Base-by-base conservation (phyloP, 2,797 vertebrate genomes). In the Anguilla obscura region DNA sequence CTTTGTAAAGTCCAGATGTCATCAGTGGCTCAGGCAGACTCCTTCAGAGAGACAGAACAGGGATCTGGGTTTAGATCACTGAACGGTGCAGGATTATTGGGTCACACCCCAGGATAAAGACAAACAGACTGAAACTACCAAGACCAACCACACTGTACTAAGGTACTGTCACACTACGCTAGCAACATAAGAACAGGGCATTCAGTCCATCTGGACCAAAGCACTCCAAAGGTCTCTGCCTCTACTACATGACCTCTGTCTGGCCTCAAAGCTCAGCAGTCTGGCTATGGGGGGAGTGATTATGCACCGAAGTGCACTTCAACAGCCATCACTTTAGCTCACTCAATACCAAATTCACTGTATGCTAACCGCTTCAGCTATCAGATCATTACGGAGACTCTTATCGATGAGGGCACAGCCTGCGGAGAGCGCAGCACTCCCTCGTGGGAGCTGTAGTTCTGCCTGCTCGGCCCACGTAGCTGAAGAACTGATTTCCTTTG, bases 11-110 rank as follows among this genome's bases (percentile, higher is more conserved):
- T 91, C 97, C 97, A 0, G 99, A 98, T 52, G 98, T 99, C 98
- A 99, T 99, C 93, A 99, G 93, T 0, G 98, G 98, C 92, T 99
- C 98, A 63, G 98, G 97, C 93, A 99, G 98, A 93, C 97, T 99
- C 95, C 98, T 99, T 93, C 52, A 95, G 93, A 90, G 84, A 92
- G 56, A 91, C 92, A 80, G 27, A 12, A 76, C n/a, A 56, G 79
- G 36, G 82, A 8, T 50, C 45, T 83, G 80, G 45, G 80, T 50
- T 83, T 83, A 83, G 48, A 27, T 50, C 80, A 83, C 9, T 12
- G 45, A 1, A 36, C 0, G n/a, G 5, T 27, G 56, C 74, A 79
- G 74, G 33, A 14, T 16, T 16, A 16, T 58, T 54, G 66, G 66
- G n/a, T 9, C 66, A 69, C 66, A 30, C 1, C 27, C 27, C 66